Conservation (phyloP, 2,888 invertebrate genomes). For the Aphidius colemani region DNA sequence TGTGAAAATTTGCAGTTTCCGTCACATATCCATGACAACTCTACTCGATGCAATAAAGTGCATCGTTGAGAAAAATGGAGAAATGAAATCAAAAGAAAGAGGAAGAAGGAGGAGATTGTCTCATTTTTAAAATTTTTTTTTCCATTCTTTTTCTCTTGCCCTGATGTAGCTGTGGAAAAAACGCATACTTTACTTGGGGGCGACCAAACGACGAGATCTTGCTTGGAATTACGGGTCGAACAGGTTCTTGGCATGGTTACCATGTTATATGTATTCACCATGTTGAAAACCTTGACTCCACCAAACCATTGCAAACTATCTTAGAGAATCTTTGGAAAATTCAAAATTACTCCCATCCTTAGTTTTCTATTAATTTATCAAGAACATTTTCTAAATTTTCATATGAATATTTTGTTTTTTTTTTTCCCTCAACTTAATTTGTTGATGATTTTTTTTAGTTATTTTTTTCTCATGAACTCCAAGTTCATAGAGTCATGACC, state of each 20-base stretch:
- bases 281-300: conserved; percentile 55
- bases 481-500: too few species aligned
- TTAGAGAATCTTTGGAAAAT: not conserved
- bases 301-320: conserved; percentile 22
- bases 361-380: too few species aligned
- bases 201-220: conserved; percentile 26
- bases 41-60: not conserved
- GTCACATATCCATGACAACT: not conserved
- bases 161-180: conserved; percentile 6
- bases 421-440: too few species aligned
- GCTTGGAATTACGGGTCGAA: conserved; percentile 41
- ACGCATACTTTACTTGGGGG: conserved; percentile 15
- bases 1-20: too few species aligned
- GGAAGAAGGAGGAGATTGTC: not conserved
- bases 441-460: too few species aligned
- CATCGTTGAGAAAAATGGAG: not conserved
- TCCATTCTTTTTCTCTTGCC: conserved; percentile 20
- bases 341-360: too few species aligned
- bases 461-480: too few species aligned
- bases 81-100: conserved; percentile 3
- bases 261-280: conserved; percentile 50
- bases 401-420: too few species aligned
- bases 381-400: too few species aligned
- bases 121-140: too few species aligned
- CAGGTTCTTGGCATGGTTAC: conserved; percentile 58